Conservation (phyloP, 2,113 vertebrate species). For the Anhinga anhinga region DNA sequence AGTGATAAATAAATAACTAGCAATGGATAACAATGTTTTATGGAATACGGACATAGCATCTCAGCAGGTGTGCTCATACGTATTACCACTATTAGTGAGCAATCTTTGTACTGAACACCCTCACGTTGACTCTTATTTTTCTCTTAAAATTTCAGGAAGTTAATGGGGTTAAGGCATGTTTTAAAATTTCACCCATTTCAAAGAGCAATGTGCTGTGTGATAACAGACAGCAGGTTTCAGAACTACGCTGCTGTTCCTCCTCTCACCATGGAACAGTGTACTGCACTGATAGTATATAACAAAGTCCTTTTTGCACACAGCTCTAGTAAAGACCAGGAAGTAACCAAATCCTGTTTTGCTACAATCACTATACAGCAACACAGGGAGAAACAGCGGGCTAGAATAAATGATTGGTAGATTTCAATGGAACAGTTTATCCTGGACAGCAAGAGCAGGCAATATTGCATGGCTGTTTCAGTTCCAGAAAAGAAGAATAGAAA, state of each 20-base stretch:
- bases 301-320: background rate
- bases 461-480: background rate
- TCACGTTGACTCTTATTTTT: background rate
- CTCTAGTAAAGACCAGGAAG: background rate
- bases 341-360: background rate
- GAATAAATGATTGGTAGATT: background rate
- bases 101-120: background rate
- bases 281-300: background rate
- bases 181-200: background rate
- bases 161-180: background rate
- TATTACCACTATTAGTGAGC: background rate
- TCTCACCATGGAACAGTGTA: background rate
- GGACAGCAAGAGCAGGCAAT: background rate
- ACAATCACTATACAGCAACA: background rate
- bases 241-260: background rate
- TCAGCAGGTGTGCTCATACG: background rate
- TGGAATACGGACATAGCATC: background rate
- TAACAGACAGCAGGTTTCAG: background rate
- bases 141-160: background rate
- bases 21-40: background rate
- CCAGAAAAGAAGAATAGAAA: background rate
- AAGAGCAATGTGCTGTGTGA: fast-evolving
- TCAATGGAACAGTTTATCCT: background rate
- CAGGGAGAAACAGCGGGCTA: background rate
- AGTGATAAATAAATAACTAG: background rate